A percentile compares a stretch with the other conserved stretches of the same genome.
These are phyloP conservation scores for Nothobranchius kuhntae DNA, from an alignment of 2,113 vertebrate species.

Conservation along the genomic window DNA sequence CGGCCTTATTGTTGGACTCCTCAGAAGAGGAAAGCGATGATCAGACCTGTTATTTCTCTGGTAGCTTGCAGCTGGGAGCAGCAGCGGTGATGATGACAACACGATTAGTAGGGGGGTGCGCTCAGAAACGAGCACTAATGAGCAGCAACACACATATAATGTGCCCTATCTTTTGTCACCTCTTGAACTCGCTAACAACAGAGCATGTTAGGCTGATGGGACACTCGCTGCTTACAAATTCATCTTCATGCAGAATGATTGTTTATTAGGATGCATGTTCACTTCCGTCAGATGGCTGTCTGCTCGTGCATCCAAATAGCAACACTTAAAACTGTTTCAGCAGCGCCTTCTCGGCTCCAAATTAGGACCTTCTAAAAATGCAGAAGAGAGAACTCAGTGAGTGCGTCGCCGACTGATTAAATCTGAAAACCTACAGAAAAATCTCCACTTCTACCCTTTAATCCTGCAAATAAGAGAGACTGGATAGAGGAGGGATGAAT, in stretches of 20 bases:
- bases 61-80: not conserved
- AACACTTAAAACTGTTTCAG: slow-evolving; percentile 25
- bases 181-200: slow-evolving; percentile 46
- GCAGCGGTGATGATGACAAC: not conserved
- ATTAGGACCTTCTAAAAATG: not conserved
- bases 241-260: slow-evolving; percentile 49
- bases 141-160: slow-evolving; percentile 22
- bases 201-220: slow-evolving; percentile 31
- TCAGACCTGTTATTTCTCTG: not conserved
- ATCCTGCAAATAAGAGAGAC: slow-evolving; percentile 59
- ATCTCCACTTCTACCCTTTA: slow-evolving; percentile 60
- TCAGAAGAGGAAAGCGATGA: not conserved
- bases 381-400: slow-evolving; percentile 11
- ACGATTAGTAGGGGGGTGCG: not conserved
- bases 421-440: slow-evolving; percentile 56
- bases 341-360: not conserved
- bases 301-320: slow-evolving; percentile 44
- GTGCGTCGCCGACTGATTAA: slow-evolving; percentile 48
- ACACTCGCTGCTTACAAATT: slow-evolving; percentile 43
- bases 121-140: slow-evolving; percentile 3
- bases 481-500: slow-evolving; percentile 48
- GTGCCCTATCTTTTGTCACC: slow-evolving; percentile 35
- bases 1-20: too few relatives aligned
- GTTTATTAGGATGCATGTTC: slow-evolving; percentile 57
- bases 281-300: slow-evolving; percentile 42